A percentile compares a stretch with the other conserved stretches of the same genome.
These are phyloP conservation scores for Chloroceryle aenea DNA, from an alignment of 2,113 vertebrate genomes.

Conservation along the genomic window DNA sequence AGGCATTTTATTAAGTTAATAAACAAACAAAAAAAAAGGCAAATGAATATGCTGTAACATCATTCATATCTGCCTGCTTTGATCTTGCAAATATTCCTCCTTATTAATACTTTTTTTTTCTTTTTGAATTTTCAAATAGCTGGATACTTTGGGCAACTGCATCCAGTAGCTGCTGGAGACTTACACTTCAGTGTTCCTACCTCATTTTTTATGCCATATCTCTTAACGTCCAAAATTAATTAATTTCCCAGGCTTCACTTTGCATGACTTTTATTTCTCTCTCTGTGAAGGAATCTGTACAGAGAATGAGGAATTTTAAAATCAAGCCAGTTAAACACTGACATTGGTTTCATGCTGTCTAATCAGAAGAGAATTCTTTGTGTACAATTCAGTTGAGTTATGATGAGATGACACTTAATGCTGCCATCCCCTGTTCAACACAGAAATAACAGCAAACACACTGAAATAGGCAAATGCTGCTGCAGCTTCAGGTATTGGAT, in stretches of 20 bases:
- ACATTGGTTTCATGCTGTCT: not conserved
- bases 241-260: not conserved
- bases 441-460: not conserved
- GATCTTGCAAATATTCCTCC: not conserved
- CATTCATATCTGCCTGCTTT: not conserved
- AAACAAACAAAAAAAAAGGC: not conserved
- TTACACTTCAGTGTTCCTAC: not conserved
- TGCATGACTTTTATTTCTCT: not conserved
- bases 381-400: not conserved
- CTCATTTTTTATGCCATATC: not conserved
- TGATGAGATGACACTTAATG: not conserved
- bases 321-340: not conserved
- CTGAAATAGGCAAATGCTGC: not conserved
- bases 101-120: not conserved
- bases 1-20: not conserved
- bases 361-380: not conserved
- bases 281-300: not conserved
- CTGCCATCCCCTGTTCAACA: constrained; percentile 53
- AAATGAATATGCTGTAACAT: not conserved
- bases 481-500: not conserved
- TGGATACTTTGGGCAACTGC: not conserved
- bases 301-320: not conserved
- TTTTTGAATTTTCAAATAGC: not conserved
- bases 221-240: not conserved
- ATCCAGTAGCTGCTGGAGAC: not conserved